A percentile compares a stretch with the other conserved stretches of the same genome.
Conservation (phyloP, 2,888 invertebrate species). For the Perithous albicinctus region DNA sequence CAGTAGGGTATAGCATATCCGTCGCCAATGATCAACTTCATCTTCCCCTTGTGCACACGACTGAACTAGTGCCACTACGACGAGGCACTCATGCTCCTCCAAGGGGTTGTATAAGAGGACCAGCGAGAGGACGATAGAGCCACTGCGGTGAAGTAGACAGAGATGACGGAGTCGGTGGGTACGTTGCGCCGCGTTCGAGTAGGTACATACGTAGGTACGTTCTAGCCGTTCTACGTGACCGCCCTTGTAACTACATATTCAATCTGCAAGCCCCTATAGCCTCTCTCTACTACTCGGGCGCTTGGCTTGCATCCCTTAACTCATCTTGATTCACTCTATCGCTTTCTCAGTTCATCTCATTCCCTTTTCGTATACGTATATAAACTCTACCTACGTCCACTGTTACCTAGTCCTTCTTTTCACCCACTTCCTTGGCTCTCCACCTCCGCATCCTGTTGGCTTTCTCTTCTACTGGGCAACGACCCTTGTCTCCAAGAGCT, state of each 20-base stretch:
- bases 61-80: conserved; percentile 52
- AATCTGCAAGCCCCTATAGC: conserved; percentile 54
- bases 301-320: conserved; percentile 25
- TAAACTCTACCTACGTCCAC: conserved; percentile 8
- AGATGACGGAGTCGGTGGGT: conserved; percentile 43
- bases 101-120: conserved; percentile 44
- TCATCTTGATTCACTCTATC: conserved; percentile 33
- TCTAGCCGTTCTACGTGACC: conserved; percentile 73
- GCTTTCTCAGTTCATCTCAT: conserved; percentile 44
- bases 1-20: conserved; percentile 55
- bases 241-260: conserved; percentile 73
- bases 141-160: conserved; percentile 25
- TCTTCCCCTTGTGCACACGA: conserved; percentile 68
- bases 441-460: not conserved
- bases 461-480: not conserved
- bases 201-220: conserved; percentile 71
- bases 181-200: conserved; percentile 69
- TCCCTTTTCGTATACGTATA: conserved; percentile 20
- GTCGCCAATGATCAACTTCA: conserved; percentile 75
- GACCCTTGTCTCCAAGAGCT: conserved; percentile 27
- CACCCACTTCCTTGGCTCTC: not conserved
- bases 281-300: conserved; percentile 10
- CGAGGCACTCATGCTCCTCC: conserved; percentile 55
- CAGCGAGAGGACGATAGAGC: conserved; percentile 10
- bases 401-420: conserved; percentile 18